Evolutionary conservation across 92 coral and sea anemone species (phyloP).

Genomic region (Epizoanthus scotinus): DNA sequence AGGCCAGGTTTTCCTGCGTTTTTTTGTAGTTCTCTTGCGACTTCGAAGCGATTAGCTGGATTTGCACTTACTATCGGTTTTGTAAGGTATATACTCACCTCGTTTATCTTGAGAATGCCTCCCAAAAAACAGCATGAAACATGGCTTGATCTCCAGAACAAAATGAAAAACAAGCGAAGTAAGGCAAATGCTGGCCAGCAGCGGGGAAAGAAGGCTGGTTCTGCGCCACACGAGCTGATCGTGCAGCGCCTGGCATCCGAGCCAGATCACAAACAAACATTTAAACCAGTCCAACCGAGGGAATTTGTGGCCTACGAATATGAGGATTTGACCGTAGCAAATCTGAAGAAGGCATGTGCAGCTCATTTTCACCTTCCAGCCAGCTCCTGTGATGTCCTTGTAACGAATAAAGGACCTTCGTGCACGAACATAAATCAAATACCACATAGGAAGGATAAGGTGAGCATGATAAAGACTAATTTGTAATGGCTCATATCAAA

Average conservation of each 20-base stretch:
- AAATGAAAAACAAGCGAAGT: conserved; percentile 15
- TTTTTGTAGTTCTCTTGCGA: too few species aligned
- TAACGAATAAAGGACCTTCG: conserved; percentile 13
- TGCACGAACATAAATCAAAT: background rate
- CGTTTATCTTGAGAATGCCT: background rate
- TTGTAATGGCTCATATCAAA: too few species aligned
- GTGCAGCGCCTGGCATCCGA: conserved; percentile 29
- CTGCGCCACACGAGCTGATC: conserved; percentile 11
- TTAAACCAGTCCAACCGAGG: conserved; percentile 27
- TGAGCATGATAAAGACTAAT: too few species aligned
- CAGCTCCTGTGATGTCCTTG: conserved; percentile 11
- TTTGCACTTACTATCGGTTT: too few species aligned
- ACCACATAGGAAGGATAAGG: background rate
- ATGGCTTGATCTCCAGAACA: conserved; percentile 1
- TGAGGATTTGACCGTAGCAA: conserved; percentile 23
- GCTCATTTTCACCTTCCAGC: conserved; percentile 24
- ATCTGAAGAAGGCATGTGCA: conserved; percentile 27
- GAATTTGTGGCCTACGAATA: conserved; percentile 10
- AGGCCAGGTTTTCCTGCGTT: too few species aligned
- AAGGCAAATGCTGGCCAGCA: background rate
- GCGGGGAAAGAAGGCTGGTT: conserved; percentile 22
- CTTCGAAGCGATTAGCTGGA: too few species aligned
- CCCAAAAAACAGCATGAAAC: conserved; percentile 17
- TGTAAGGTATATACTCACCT: too few species aligned
- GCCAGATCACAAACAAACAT: conserved; percentile 34